Evolutionary conservation across 2,888 invertebrate species (phyloP).

Genomic region (Leucozona laternaria): DNA sequence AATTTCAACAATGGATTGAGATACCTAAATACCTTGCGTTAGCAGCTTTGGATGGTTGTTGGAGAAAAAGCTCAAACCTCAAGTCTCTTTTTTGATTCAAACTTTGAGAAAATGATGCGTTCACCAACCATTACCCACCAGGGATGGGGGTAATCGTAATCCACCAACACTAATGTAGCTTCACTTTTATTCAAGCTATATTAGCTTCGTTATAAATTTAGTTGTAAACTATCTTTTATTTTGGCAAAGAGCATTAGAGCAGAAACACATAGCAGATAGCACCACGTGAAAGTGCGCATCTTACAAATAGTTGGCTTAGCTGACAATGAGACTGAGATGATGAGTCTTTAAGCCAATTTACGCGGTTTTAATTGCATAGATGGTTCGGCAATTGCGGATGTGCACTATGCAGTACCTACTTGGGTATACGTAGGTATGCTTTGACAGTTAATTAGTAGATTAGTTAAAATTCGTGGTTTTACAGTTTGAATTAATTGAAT

Average conservation of each 20-base stretch:
- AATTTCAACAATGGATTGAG: slow-evolving; percentile 60
- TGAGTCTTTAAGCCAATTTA: slow-evolving; percentile 46
- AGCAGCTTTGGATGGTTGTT: slow-evolving; percentile 26
- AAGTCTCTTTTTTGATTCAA: not conserved
- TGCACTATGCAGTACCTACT: not conserved
- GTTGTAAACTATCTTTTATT: slow-evolving; percentile 28
- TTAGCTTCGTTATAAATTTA: not conserved
- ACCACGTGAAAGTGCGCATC: slow-evolving; percentile 56
- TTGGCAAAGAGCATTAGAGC: slow-evolving; percentile 34
- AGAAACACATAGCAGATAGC: slow-evolving; percentile 1
- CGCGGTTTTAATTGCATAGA: slow-evolving; percentile 62
- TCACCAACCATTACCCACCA: slow-evolving; percentile 24
- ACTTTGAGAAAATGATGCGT: slow-evolving; percentile 27
- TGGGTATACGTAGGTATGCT: too few relatives aligned
- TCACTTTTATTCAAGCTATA: not conserved
- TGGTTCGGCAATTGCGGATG: slow-evolving; percentile 11
- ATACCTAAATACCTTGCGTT: slow-evolving; percentile 7
- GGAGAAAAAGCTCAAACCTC: slow-evolving; percentile 23
- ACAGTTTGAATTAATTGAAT: slow-evolving; percentile 30
- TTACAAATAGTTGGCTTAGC: not conserved
- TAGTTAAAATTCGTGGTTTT: slow-evolving; percentile 36
- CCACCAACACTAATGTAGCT: slow-evolving; percentile 1
- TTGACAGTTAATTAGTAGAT: slow-evolving; percentile 61
- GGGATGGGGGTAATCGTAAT: slow-evolving; percentile 27
- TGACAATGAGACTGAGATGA: too few relatives aligned